phyloP scores from a whole-genome alignment of 2,113 vertebrate species.

The Poecile atricapillus region DNA sequence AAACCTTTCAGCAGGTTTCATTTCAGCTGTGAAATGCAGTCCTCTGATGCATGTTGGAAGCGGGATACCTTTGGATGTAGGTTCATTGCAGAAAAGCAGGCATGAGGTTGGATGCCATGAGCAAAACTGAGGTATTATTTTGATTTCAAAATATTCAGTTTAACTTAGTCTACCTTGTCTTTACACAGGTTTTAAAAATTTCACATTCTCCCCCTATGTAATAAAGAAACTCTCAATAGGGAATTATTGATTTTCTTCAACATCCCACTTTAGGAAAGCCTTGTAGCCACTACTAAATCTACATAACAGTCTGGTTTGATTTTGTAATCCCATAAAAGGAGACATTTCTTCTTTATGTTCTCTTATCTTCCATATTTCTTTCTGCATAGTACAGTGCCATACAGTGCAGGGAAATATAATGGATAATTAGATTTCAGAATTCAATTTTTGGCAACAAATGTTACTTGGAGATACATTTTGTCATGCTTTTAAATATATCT shows the following conservation, averaged over 20 bases:
- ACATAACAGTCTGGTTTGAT: neutral
- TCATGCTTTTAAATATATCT: neutral
- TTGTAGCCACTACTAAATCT: neutral
- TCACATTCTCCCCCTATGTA: neutral
- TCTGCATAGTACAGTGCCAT: neutral
- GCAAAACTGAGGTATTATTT: neutral
- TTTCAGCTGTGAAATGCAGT: neutral
- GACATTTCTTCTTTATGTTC: neutral
- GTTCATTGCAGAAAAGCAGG: neutral
- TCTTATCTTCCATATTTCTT: neutral
- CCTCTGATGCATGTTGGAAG: neutral
- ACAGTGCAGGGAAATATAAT: neutral
- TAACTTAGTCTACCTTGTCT: neutral
- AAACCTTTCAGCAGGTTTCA: neutral
- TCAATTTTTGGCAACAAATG: neutral
- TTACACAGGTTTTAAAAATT: neutral
- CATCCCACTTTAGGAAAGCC: neutral
- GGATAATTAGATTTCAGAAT: constrained; percentile 1
- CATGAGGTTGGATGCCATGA: fast-evolving
- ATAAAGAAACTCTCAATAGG: neutral
- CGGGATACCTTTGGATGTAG: fast-evolving
- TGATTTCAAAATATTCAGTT: neutral
- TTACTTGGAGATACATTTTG: neutral
- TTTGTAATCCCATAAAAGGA: constrained; percentile 29
- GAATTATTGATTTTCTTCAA: constrained; percentile 10